Base-by-base conservation (phyloP, 2,797 vertebrate species). In the Lacerta bilineata region DNA sequence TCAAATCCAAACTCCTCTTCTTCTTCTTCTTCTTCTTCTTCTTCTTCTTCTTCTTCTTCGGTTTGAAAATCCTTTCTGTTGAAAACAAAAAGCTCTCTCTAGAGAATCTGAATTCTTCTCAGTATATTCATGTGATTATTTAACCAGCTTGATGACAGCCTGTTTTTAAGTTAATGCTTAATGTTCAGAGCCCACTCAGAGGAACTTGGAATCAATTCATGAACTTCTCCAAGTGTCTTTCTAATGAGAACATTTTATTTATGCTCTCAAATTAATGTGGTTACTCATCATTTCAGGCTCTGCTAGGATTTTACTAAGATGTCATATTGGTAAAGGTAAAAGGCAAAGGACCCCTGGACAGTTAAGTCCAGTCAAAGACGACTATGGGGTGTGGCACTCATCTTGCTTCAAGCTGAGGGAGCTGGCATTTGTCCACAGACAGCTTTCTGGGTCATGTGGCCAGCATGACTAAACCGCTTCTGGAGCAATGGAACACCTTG, bases 131-230 rank as follows among this genome's bases (percentile, higher is more conserved):
- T 46, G 39, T 83, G 46, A 33, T 84, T 39, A 69, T 74, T 36
- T 69, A 41, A 29, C 11, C 59, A 15, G 43, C 2, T 36, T 84
- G 50, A 11, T 75, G 33, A 41, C 71, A 84, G n/a, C 25, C 36
- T 75, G 69, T 84, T 84, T 59, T 75, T 84, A 84, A 43, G 46
- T 74, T 61, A 84, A 75, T 76, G 50, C 27, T 61, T 75, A 33
- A 84, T 20, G 17, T 59, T 59, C n/a, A 75, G 71, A 74, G 43
- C 20, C 46, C 43, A 83, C 66, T 83, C 43, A 71, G 68, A 83
- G 43, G 20, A 83, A 50, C 43, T 83, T 83, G 68, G 29, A 72
- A 33, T 43, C n/a, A 71, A 83, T 69, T 83, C 66, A 83, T 68
- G 8, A 43, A 33, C 29, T 83, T 72, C 71, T 84, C 69, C 83